Base-by-base conservation (phyloP, 2,888 invertebrate genomes). In the Osmoderma eremita region DNA sequence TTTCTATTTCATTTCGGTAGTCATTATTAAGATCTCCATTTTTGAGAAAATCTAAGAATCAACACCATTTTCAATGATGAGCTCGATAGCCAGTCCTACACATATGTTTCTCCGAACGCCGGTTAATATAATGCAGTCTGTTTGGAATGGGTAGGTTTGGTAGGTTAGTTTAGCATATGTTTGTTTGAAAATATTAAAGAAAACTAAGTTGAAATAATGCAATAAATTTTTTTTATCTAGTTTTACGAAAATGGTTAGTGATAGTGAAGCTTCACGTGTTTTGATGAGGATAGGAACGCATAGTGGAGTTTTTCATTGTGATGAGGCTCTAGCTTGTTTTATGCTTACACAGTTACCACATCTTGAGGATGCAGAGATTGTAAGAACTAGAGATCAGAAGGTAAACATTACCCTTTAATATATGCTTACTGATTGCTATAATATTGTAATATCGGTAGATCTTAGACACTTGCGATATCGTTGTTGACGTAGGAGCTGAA, bases 301-400 rank as follows among this genome's bases (percentile, higher is more conserved):
- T 74, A 86, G 89, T 84, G 97, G 97, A 0, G 86, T 87, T 0
- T 97, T 97, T 80, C 97, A 97, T 82, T 96, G 95, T 77, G 97
- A 98, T 79, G 97, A 98, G 82, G 93, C 91, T 0, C 83, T 98
- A n/a, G 98, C 97, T 0, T 97, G 97, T 80, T 95, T 88, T 78
- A 90, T 99, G 91, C 85, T 99, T 15, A 92, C 91, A 78, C 85
- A 87, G 56, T 82, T 98, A 3, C 93, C 95, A 0, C 85, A 90
- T 73, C 97, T 91, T 80, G 86, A 89, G 75, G 86, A 94, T 82
- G 93, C 97, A 0, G 86, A 88, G 72, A 93, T 99, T 67, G 81
- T 95, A 5, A 85, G 94, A 73, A 87, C 88, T 0, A 84, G 91
- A 50, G 86, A 90, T 72, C 71, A 74, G 17, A 76, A 84, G 74